These are phyloP conservation scores for Drosophila elegans DNA, from an alignment of 1,140 invertebrate species.

Conservation along the genomic window DNA sequence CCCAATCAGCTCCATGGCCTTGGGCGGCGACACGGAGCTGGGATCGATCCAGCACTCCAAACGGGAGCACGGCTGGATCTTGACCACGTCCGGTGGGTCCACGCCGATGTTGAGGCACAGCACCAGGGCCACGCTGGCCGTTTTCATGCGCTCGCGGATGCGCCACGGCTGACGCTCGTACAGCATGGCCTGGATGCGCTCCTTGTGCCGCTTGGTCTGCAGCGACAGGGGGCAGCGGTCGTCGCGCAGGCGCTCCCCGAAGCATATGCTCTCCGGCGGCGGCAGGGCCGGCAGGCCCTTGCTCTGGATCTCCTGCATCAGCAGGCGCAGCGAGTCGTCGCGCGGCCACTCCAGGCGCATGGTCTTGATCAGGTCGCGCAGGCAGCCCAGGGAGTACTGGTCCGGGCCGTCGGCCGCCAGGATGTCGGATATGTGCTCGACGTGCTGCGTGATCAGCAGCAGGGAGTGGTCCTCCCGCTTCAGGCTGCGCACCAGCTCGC, in stretches of 20 bases:
- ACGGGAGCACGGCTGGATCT: constrained; percentile 97
- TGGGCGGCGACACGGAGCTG: constrained; percentile 93
- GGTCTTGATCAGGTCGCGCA: neutral
- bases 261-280: neutral
- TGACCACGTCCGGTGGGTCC: constrained; percentile 98
- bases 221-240: constrained; percentile 68
- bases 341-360: neutral
- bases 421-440: neutral
- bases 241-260: constrained; percentile 9
- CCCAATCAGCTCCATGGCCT: constrained; percentile 97
- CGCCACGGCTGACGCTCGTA: constrained; percentile 69
- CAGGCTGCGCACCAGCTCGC: neutral
- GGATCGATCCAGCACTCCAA: constrained; percentile 99
- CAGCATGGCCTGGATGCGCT: constrained; percentile 54
- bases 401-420: neutral
- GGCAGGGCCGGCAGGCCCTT: neutral
- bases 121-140: constrained; percentile 99
- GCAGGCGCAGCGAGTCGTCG: neutral
- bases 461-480: neutral
- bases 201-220: constrained; percentile 72
- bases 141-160: constrained; percentile 92
- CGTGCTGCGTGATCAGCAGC: neutral
- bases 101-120: constrained; percentile 99
- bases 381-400: neutral
- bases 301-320: neutral